phyloP scores from a whole-genome alignment of 2,797 vertebrate species.

The Geotria australis region DNA sequence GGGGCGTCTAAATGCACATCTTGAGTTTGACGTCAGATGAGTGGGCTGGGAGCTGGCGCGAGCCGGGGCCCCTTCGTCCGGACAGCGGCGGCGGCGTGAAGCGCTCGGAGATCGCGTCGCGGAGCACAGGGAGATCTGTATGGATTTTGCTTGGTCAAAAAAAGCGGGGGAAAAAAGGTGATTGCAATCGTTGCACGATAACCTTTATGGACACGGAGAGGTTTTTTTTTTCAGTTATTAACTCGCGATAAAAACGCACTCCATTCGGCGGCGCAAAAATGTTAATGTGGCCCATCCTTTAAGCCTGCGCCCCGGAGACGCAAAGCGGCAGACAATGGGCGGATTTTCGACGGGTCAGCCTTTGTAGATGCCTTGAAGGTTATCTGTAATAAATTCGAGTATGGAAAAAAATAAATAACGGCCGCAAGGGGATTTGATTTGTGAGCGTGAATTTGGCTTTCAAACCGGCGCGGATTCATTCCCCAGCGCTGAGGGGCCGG shows the following conservation, averaged over 20 bases:
- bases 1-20: too few species aligned
- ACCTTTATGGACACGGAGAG: neutral
- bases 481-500: neutral
- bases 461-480: neutral
- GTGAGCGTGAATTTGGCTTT: neutral
- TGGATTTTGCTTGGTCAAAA: too few species aligned
- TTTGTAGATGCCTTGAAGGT: neutral
- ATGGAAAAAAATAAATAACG: neutral
- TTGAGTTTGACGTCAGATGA: too few species aligned
- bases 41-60: too few species aligned
- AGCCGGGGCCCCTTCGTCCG: too few species aligned
- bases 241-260: neutral
- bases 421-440: neutral
- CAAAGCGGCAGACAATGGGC: neutral
- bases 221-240: neutral
- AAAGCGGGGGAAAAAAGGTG: too few species aligned
- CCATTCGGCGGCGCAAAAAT: neutral
- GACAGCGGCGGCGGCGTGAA: too few species aligned
- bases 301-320: neutral
- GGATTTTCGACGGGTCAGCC: neutral
- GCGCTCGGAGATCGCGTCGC: too few species aligned
- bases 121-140: too few species aligned
- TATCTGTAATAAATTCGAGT: neutral
- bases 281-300: neutral
- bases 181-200: neutral